Evolutionary conservation across 1,140 invertebrate species (phyloP), one percentile per base, ranked within the genome.

Genomic region (Drosophila tristis): DNA sequence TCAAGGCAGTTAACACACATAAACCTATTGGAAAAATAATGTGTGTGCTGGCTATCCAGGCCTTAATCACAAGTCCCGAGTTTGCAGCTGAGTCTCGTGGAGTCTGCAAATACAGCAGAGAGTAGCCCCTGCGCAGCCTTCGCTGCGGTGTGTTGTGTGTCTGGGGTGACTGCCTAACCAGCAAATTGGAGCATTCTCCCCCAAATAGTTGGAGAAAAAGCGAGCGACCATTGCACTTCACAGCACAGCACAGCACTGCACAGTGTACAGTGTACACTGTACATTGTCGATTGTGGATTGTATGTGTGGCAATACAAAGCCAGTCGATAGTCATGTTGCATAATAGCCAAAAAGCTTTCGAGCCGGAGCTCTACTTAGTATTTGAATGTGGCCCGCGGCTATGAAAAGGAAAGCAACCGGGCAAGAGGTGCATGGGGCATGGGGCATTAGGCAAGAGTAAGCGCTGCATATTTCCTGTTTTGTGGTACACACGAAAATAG

Each of bases 381-480:
- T 74, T 66, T 66, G 61, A 75, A 66, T 74, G 72, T 66, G 72
- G 72, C 54, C 54, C 61, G 54, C 42, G 51, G 72, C 53, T 29
- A 25, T 42, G 43, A 61, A 64, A 57, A 74, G 42, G 39, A 75
- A 75, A 74, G 72, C 54, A 74, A 45, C 13, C 51, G 26, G 48
- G 29, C 42, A 15, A 47, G 68, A 29, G 53, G 26, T 25, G 23
- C 23, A 57, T 15, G 29, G 43, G n/a, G 39, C n/a, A 51, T 16
- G 43, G 23, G 58, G 43, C 31, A 68, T 13, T 25, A 25, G 55
- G 43, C 29, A n/a, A 73, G 61, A 58, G 49, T 70, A 58, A 70
- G 65, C 50, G 61, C 54, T 59, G 61, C 54, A 75, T 75, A 74
- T 59, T 75, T 75, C 71, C 71, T 66, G 72, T 66, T 66, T 75